phyloP scores from a whole-genome alignment of 2,888 invertebrate genomes.

The Heliconius ethilla region DNA sequence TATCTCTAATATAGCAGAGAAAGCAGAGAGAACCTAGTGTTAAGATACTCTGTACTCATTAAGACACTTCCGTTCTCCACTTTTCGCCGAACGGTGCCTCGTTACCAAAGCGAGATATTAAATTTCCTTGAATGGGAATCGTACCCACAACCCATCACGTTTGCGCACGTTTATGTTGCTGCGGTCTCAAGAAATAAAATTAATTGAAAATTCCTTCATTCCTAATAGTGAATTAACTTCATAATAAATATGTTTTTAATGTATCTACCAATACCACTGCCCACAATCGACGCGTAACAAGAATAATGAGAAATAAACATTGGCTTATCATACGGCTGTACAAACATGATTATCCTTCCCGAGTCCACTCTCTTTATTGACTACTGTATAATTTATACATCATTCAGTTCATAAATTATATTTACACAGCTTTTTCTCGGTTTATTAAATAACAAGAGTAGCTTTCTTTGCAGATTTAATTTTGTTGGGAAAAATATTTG shows the following conservation, averaged over 20 bases:
- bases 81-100: no score
- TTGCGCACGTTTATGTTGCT: no score
- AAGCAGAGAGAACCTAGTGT: neutral
- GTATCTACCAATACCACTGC: slow-evolving; percentile 23
- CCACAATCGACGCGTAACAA: slow-evolving; percentile 30
- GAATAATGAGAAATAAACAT: slow-evolving; percentile 63
- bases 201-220: no score
- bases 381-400: slow-evolving; percentile 5
- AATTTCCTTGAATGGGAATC: no score
- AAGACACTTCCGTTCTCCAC: no score
- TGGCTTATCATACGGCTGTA: slow-evolving; percentile 52
- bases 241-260: slow-evolving; percentile 28
- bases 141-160: no score
- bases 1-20: no score
- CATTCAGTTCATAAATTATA: neutral
- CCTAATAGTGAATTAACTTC: no score
- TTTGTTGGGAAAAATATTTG: neutral
- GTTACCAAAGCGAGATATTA: no score
- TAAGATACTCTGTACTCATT: no score
- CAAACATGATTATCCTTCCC: slow-evolving; percentile 47
- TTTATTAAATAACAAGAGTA: neutral
- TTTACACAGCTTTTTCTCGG: neutral
- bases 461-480: neutral
- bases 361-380: slow-evolving; percentile 24
- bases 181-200: no score